Evolutionary conservation across 2,797 vertebrate species (phyloP).

Genomic region (Parauchenoglanis punctatus): DNA sequence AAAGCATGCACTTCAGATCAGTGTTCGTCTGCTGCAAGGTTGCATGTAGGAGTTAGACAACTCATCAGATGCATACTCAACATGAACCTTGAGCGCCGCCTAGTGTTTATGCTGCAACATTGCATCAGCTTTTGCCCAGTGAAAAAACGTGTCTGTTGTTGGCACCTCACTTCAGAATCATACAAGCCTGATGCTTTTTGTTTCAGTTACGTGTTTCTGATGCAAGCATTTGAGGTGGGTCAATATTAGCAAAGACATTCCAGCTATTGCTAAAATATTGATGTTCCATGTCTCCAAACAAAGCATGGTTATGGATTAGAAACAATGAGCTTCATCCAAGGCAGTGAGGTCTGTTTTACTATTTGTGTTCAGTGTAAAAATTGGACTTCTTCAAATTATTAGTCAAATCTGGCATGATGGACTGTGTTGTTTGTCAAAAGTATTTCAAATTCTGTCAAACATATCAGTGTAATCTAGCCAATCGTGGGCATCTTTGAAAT

Average conservation of each 20-base stretch:
- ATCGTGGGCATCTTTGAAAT: not conserved
- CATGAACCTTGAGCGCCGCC: slow-evolving; percentile 35
- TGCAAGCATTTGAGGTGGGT: not conserved
- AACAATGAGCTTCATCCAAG: not conserved
- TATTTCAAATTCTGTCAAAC: not conserved
- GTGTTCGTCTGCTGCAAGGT: not conserved
- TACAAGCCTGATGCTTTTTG: not conserved
- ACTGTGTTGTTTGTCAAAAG: not conserved
- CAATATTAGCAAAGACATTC: not conserved
- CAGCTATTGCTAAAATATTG: not conserved
- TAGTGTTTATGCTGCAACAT: slow-evolving; percentile 20
- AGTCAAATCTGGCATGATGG: not conserved
- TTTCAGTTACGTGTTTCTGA: not conserved
- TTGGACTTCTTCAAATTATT: not conserved
- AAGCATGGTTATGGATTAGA: not conserved
- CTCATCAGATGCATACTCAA: not conserved
- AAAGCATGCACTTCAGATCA: not conserved
- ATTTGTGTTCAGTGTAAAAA: not conserved
- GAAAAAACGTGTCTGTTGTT: not conserved
- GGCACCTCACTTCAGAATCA: not conserved
- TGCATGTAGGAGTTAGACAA: not conserved
- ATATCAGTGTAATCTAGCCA: not conserved
- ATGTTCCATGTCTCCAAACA: not conserved
- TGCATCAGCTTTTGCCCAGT: slow-evolving; percentile 12
- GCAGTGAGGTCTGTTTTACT: not conserved